Conservation (phyloP, 2,797 vertebrate species). For the Ceryle rudis region DNA sequence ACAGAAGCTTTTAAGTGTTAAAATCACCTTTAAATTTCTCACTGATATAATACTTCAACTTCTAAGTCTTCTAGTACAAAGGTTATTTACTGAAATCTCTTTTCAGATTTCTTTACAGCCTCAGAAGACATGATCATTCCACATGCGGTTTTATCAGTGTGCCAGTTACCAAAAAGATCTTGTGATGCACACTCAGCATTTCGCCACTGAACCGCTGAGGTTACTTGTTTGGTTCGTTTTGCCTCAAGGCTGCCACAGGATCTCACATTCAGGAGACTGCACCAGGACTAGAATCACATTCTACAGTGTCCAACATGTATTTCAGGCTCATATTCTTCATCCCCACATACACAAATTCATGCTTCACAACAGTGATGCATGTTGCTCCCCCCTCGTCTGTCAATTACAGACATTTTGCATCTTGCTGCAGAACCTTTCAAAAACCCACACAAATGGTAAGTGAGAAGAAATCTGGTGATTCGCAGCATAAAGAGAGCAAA, state of each 20-base stretch:
- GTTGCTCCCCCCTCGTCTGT: rapidly evolving
- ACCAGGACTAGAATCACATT: not conserved
- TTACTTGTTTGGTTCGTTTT: not conserved
- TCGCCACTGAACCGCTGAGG: not conserved
- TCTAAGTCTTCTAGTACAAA: not conserved
- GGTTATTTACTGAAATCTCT: not conserved
- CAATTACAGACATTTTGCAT: not conserved
- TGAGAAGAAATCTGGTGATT: not conserved
- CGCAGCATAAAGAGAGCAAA: not conserved
- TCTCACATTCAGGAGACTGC: not conserved
- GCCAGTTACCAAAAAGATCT: not conserved
- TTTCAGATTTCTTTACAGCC: not conserved
- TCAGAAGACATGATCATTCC: not conserved
- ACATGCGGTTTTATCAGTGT: not conserved
- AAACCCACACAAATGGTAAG: not conserved
- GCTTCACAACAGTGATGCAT: not conserved
- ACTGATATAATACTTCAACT: not conserved
- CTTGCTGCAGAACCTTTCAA: not conserved
- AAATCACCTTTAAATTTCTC: not conserved
- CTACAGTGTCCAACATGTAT: not conserved
- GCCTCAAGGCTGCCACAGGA: not conserved
- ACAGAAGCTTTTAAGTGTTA: not conserved
- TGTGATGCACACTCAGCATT: not conserved
- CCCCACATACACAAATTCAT: not conserved
- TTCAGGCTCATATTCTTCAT: not conserved